A percentile compares a stretch with the other conserved stretches of the same genome.
phyloP scores from a whole-genome alignment of 2,113 vertebrate genomes.

The Rhabdornis inornatus region DNA sequence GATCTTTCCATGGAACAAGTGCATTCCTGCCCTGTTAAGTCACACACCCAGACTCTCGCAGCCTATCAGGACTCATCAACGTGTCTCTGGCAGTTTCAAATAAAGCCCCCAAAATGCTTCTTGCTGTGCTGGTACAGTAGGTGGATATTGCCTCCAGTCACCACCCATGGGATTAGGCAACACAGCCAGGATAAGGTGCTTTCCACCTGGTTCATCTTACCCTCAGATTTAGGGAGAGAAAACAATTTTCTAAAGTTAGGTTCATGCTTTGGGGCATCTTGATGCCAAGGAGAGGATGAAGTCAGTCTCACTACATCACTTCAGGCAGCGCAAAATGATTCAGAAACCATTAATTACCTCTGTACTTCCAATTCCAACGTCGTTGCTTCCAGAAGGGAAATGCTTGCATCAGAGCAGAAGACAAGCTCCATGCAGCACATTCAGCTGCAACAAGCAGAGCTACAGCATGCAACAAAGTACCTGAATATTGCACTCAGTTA shows the following conservation, averaged over 20 bases:
- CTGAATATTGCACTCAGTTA: not conserved
- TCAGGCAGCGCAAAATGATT: not conserved
- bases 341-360: not conserved
- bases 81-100: not conserved
- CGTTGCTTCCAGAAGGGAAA: not conserved
- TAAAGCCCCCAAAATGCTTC: not conserved
- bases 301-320: not conserved
- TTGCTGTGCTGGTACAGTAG: not conserved
- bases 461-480: not conserved
- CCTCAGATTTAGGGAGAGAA: not conserved
- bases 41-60: not conserved
- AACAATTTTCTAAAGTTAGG: not conserved
- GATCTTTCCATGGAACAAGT: slow-evolving; percentile 13
- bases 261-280: not conserved
- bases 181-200: not conserved
- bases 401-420: not conserved
- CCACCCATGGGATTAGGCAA: not conserved
- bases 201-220: not conserved
- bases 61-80: not conserved
- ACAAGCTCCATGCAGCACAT: not conserved
- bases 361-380: not conserved
- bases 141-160: not conserved
- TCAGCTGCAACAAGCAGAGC: slow-evolving; percentile 15
- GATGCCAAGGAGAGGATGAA: not conserved
- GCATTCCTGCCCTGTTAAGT: slow-evolving; percentile 32